Evolutionary conservation across 2,797 vertebrate genomes (phyloP).

Genomic region (Poeciliopsis presidionis): DNA sequence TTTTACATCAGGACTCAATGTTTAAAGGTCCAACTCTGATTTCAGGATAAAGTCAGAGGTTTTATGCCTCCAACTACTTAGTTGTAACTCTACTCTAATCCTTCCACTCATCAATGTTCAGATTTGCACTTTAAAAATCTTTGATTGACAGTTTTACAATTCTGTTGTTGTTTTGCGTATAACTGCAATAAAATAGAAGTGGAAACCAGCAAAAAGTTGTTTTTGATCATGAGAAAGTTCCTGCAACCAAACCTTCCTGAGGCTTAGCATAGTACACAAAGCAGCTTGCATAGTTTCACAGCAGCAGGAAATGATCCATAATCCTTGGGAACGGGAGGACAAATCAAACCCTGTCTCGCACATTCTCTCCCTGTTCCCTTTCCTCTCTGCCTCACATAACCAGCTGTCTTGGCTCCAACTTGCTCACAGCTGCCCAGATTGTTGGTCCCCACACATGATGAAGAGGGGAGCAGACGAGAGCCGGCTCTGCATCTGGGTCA

Average conservation of each 20-base stretch:
- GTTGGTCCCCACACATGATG: conserved; percentile 71
- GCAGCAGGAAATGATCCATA: conserved; percentile 66
- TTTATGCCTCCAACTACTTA: neutral
- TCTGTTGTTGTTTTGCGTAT: neutral
- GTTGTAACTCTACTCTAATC: neutral
- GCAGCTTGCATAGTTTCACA: conserved; percentile 45
- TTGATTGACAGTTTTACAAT: neutral
- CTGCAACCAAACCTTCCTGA: conserved; percentile 27
- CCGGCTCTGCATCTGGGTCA: conserved; percentile 75
- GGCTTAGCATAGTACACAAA: conserved; percentile 31
- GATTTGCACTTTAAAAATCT: too few relatives aligned
- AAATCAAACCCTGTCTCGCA: conserved; percentile 69
- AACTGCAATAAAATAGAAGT: neutral
- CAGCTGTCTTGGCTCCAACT: conserved; percentile 81
- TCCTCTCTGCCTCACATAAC: conserved; percentile 62
- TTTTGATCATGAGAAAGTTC: conserved; percentile 22
- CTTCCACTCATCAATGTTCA: too few relatives aligned
- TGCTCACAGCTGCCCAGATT: conserved; percentile 77
- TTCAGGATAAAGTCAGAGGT: neutral
- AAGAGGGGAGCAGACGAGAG: conserved; percentile 48
- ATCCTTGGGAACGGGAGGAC: conserved; percentile 64
- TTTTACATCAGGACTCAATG: neutral
- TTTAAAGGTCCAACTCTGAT: neutral
- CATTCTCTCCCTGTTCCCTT: conserved; percentile 52
- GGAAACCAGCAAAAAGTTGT: neutral